Percentiles rank a stretch among this genome's conserved stretches.
Conservation (phyloP, 2,113 vertebrate genomes). For the Antidorcas marsupialis region DNA sequence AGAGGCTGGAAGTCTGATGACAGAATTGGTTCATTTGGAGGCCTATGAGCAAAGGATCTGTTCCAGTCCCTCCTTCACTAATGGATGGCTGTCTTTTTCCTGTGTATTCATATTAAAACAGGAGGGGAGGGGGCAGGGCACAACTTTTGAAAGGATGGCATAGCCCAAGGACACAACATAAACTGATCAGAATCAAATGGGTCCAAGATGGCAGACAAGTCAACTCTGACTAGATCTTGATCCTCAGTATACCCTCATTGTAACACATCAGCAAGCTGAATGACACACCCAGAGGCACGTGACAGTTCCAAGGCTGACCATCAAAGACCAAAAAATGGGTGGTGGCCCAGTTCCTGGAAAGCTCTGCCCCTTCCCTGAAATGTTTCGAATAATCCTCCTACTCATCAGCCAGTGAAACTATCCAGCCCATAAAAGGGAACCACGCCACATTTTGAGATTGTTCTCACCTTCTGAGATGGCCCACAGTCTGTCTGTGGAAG, state of each 20-base stretch:
- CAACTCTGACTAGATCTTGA: background rate
- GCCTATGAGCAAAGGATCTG: background rate
- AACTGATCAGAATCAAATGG: background rate
- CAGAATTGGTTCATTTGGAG: background rate
- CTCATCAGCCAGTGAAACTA: background rate
- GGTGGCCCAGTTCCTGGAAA: background rate
- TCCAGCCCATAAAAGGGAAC: background rate
- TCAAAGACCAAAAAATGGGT: background rate
- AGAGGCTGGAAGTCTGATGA: background rate
- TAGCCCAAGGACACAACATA: background rate
- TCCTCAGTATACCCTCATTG: background rate
- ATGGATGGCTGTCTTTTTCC: background rate
- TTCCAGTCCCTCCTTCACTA: background rate
- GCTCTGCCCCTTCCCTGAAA: background rate
- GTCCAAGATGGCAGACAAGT: background rate
- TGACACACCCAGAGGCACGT: background rate
- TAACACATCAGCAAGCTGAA: background rate
- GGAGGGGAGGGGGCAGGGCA: background rate
- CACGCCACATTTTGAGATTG: accelerated
- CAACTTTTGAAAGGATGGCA: background rate
- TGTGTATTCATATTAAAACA: background rate
- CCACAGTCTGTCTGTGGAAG: background rate
- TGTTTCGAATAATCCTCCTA: background rate
- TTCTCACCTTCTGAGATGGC: background rate
- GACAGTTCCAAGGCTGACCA: background rate